Conservation (phyloP, 1,140 invertebrate species). For the Caenorhabditis latens region DNA sequence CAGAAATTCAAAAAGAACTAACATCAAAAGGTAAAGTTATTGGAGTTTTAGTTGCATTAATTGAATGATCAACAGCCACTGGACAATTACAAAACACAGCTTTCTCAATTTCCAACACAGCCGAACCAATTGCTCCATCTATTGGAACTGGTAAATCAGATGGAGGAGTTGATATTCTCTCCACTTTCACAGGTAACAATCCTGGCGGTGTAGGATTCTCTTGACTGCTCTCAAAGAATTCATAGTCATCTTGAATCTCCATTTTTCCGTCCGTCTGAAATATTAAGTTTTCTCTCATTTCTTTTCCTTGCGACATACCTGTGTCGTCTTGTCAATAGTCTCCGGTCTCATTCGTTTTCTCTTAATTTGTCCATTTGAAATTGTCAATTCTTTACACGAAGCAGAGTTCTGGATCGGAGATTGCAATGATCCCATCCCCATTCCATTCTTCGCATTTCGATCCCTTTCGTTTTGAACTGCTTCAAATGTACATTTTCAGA, state of each 20-base stretch:
- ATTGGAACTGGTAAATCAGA: constrained; percentile 19
- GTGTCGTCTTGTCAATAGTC: constrained; percentile 19
- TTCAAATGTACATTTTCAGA: constrained; percentile 20
- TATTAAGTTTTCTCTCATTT: background rate
- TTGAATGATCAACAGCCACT: constrained; percentile 40
- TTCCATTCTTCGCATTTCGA: constrained; percentile 58
- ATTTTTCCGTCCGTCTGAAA: constrained; percentile 37
- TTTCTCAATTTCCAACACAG: constrained; percentile 8
- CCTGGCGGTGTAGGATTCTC: constrained; percentile 11
- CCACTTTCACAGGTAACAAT: background rate
- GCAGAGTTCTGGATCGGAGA: background rate
- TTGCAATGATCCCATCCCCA: background rate
- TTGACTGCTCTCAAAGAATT: background rate
- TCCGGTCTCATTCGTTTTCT: constrained; percentile 31
- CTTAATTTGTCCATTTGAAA: constrained; percentile 37
- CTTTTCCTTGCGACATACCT: background rate
- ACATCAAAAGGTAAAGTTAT: constrained; percentile 62
- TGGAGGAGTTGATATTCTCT: constrained; percentile 43
- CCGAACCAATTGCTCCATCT: background rate
- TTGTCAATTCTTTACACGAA: constrained; percentile 7
- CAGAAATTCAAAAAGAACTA: background rate
- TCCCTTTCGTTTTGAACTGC: constrained; percentile 66
- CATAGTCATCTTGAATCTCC: background rate
- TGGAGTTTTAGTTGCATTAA: constrained; percentile 50
- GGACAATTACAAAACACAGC: constrained; percentile 57